These are phyloP conservation scores for Mesorhabditis belari DNA, from an alignment of 2,888 invertebrate species.

Conservation along the genomic window DNA sequence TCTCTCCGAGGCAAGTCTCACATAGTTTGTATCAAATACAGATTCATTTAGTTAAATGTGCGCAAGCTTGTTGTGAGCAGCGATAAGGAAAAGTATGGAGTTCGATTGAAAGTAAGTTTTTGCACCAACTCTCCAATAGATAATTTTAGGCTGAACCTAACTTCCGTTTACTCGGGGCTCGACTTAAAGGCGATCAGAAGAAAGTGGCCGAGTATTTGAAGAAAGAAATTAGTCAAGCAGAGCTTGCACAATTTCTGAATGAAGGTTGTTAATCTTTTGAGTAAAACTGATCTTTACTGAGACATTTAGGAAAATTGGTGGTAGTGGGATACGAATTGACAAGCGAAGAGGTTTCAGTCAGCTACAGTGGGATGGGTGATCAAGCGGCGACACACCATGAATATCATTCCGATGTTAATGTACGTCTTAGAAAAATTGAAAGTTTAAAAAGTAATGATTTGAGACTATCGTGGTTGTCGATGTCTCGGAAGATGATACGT, in stretches of 20 bases:
- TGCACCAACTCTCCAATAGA: background rate
- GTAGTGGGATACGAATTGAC: conserved; percentile 70
- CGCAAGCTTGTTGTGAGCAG: conserved; percentile 74
- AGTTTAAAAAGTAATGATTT: conserved; percentile 65
- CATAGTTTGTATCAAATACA: too few species aligned
- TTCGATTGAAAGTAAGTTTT: conserved; percentile 64
- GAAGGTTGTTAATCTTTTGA: conserved; percentile 54
- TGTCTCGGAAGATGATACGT: conserved; percentile 76
- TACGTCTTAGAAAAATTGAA: background rate
- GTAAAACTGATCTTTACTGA: background rate
- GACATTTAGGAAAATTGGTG: conserved; percentile 61
- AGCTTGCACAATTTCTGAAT: conserved; percentile 71
- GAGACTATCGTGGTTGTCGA: conserved; percentile 77
- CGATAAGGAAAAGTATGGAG: conserved; percentile 85
- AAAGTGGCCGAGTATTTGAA: conserved; percentile 75
- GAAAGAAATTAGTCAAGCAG: conserved; percentile 65
- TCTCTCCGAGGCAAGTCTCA: too few species aligned
- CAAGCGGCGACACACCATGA: conserved; percentile 13
- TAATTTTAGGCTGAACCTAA: conserved; percentile 74
- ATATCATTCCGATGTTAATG: conserved; percentile 34
- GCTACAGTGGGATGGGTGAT: conserved; percentile 61
- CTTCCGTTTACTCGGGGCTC: conserved; percentile 78
- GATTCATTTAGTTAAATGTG: conserved; percentile 85
- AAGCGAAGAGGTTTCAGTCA: conserved; percentile 58
- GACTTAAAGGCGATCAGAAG: conserved; percentile 84